These are phyloP conservation scores for Agrotis segetum DNA, from an alignment of 2,888 invertebrate genomes.

Conservation along the genomic window DNA sequence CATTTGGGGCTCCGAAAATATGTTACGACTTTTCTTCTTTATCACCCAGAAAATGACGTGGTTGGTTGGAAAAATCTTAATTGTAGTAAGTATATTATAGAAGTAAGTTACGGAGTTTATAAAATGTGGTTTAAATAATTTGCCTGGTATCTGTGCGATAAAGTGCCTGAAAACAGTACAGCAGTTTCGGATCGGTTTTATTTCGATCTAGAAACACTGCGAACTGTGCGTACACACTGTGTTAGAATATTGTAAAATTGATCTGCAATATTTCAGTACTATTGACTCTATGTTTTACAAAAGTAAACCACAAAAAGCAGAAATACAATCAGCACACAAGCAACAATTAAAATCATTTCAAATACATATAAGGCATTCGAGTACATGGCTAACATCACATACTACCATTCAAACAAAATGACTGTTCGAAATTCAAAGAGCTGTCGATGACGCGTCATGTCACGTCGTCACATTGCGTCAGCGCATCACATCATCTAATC, in stretches of 20 bases:
- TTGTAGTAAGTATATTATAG: too few relatives aligned
- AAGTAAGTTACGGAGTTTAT: too few relatives aligned
- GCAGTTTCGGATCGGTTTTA: too few relatives aligned
- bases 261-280: too few relatives aligned
- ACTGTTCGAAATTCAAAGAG: constrained; percentile 35
- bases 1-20: constrained; percentile 6
- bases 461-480: constrained; percentile 53
- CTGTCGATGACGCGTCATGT: constrained; percentile 22
- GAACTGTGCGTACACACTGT: too few relatives aligned
- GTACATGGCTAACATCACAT: constrained; percentile 17
- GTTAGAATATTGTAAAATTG: too few relatives aligned
- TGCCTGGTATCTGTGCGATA: too few relatives aligned
- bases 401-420: not conserved
- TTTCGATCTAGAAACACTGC: too few relatives aligned
- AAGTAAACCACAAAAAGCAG: not conserved
- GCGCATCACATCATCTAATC: constrained; percentile 60
- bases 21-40: constrained; percentile 29
- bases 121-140: too few relatives aligned
- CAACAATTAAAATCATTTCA: constrained; percentile 11
- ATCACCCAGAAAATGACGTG: constrained; percentile 21
- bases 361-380: not conserved
- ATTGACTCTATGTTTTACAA: not conserved
- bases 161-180: too few relatives aligned
- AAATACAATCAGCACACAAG: not conserved
- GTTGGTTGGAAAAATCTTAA: not conserved